These are phyloP conservation scores for Suncus etruscus DNA, from an alignment of 2,113 vertebrate species.

Conservation along the genomic window DNA sequence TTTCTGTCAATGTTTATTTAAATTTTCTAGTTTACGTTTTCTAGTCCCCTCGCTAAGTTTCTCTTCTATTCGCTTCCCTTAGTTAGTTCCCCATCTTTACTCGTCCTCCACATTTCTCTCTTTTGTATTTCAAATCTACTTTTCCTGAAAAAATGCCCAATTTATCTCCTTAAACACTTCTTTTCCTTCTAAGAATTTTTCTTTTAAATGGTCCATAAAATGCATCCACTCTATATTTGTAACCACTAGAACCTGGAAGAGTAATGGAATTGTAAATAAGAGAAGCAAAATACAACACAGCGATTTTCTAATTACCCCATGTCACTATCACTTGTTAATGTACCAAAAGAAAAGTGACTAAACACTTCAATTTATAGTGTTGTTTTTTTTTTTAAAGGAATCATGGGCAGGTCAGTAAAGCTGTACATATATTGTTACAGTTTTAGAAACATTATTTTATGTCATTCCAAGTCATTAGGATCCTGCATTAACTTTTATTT, in stretches of 20 bases:
- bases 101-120: not conserved
- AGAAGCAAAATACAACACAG: not conserved
- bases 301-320: not conserved
- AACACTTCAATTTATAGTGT: slow-evolving; percentile 17
- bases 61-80: not conserved
- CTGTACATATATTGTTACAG: not conserved
- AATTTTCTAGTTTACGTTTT: slow-evolving; percentile 5
- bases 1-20: not conserved
- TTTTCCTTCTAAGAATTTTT: slow-evolving; percentile 22
- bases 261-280: not conserved
- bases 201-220: not conserved
- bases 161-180: not conserved
- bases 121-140: too few relatives aligned
- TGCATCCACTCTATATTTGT: not conserved
- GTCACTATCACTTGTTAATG: not conserved
- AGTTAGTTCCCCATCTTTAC: not conserved
- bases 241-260: not conserved
- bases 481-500: slow-evolving; percentile 31
- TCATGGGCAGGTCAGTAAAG: not conserved
- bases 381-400: not conserved
- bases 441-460: slow-evolving; percentile 23
- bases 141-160: not conserved
- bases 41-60: not conserved
- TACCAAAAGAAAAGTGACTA: slow-evolving; percentile 14
- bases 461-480: slow-evolving; percentile 32